Evolutionary conservation across 2,888 invertebrate genomes (phyloP).

Genomic region (Pyrochroa serraticornis): DNA sequence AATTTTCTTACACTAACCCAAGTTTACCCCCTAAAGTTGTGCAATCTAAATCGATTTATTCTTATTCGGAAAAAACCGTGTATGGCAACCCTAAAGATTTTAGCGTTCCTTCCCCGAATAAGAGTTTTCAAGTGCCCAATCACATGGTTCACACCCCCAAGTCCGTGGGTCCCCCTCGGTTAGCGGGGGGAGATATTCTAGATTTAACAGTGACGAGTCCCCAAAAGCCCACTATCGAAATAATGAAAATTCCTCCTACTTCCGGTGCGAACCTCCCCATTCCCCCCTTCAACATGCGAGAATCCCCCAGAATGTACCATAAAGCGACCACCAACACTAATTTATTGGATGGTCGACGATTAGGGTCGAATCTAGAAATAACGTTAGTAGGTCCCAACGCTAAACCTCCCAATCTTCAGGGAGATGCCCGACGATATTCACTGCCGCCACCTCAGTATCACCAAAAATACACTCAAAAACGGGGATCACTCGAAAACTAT

Average conservation of each 20-base stretch:
- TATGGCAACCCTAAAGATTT: slow-evolving; percentile 78
- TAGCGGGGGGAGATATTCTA: slow-evolving; percentile 63
- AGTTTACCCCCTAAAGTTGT: slow-evolving; percentile 63
- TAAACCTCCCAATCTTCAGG: background rate
- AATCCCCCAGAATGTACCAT: slow-evolving; percentile 35
- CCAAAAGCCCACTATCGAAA: slow-evolving; percentile 63
- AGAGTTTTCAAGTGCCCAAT: background rate
- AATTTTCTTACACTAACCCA: slow-evolving; percentile 37
- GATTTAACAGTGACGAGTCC: slow-evolving; percentile 67
- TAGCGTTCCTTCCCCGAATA: background rate
- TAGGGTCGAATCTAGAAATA: slow-evolving; percentile 74
- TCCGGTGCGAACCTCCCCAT: background rate
- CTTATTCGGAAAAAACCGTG: slow-evolving; percentile 67
- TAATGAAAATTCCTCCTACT: slow-evolving; percentile 61
- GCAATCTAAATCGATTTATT: slow-evolving; percentile 70
- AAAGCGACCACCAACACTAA: slow-evolving; percentile 47
- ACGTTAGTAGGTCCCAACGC: slow-evolving; percentile 62
- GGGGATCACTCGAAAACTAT: background rate
- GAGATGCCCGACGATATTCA: background rate
- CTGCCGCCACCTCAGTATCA: background rate
- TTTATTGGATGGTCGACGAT: slow-evolving; percentile 57
- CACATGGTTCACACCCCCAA: slow-evolving; percentile 58
- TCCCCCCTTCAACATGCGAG: background rate
- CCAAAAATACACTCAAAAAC: background rate
- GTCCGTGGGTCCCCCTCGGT: slow-evolving; percentile 52